These are phyloP conservation scores for Eurytoma adleriae DNA, from an alignment of 2,888 invertebrate species.

Conservation along the genomic window DNA sequence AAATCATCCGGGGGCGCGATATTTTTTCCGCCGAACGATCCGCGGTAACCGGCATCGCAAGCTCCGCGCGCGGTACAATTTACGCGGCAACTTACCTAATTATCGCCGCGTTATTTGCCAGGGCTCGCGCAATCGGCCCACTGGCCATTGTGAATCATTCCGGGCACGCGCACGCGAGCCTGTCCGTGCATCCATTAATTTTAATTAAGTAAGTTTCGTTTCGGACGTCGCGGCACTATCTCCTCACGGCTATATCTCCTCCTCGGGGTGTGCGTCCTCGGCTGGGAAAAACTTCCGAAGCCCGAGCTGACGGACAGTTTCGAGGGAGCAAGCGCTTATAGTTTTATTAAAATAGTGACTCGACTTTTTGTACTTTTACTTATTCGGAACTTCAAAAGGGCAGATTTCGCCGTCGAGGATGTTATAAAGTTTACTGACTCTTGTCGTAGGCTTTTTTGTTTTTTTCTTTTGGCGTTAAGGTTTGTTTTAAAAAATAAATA, in stretches of 20 bases:
- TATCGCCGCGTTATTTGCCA: slow-evolving; percentile 31
- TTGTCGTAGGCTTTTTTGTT: too few relatives aligned
- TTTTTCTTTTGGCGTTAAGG: too few relatives aligned
- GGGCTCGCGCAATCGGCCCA: neutral
- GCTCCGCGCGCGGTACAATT: slow-evolving; percentile 20
- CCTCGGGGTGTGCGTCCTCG: neutral
- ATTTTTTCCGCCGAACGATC: neutral
- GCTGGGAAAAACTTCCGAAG: too few relatives aligned
- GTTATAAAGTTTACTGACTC: too few relatives aligned
- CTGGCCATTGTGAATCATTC: neutral
- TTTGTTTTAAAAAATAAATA: too few relatives aligned
- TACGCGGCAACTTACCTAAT: slow-evolving; percentile 30
- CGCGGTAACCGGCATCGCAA: neutral
- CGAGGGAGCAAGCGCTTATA: too few relatives aligned
- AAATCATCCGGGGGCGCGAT: neutral
- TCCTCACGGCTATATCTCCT: neutral
- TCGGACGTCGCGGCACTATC: neutral
- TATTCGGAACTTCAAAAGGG: too few relatives aligned
- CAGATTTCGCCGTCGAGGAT: too few relatives aligned
- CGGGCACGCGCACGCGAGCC: neutral
- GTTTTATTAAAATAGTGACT: too few relatives aligned
- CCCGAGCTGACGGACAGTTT: too few relatives aligned
- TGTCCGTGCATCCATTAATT: slow-evolving; percentile 42
- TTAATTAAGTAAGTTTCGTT: slow-evolving; percentile 49
- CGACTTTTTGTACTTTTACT: too few relatives aligned